Conservation (phyloP, 2,113 vertebrate species). For the Pelecanoides urinatrix region DNA sequence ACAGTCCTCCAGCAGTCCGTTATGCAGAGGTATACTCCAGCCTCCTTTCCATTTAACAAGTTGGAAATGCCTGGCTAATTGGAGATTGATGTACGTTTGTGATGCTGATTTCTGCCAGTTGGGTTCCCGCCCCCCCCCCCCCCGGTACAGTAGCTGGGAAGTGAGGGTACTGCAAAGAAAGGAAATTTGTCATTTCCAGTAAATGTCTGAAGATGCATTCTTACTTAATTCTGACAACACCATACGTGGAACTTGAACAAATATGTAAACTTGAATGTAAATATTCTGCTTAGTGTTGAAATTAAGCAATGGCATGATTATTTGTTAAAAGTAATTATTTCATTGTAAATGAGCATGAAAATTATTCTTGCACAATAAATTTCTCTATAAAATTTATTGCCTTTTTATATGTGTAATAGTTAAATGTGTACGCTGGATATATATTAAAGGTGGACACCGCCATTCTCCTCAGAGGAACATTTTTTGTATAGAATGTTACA, state of each 20-base stretch:
- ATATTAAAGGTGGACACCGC: neutral
- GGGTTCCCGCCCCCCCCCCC: too few relatives aligned
- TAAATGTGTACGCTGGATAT: neutral
- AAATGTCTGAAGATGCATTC: slow-evolving; percentile 31
- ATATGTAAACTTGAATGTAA: slow-evolving; percentile 90
- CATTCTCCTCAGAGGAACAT: neutral
- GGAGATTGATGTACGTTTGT: neutral
- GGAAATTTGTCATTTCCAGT: slow-evolving; percentile 24
- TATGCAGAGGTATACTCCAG: neutral
- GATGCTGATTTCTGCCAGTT: neutral
- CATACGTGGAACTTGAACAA: slow-evolving; percentile 62
- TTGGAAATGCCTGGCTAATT: neutral
- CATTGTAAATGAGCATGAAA: slow-evolving; percentile 72
- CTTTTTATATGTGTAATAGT: neutral
- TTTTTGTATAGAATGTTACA: neutral
- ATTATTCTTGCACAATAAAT: slow-evolving; percentile 80
- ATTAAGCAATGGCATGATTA: slow-evolving; percentile 73
- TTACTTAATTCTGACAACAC: slow-evolving; percentile 25
- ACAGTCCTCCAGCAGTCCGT: neutral
- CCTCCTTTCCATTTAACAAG: neutral
- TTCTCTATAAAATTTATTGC: slow-evolving; percentile 54
- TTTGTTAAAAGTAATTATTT: slow-evolving; percentile 71
- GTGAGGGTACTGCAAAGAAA: neutral
- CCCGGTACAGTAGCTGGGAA: slow-evolving; percentile 30
- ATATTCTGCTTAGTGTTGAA: slow-evolving; percentile 74